Percentiles rank a stretch among this genome's conserved stretches.
These are phyloP conservation scores for Steinernema feltiae DNA, from an alignment of 1,140 invertebrate species.

Conservation along the genomic window DNA sequence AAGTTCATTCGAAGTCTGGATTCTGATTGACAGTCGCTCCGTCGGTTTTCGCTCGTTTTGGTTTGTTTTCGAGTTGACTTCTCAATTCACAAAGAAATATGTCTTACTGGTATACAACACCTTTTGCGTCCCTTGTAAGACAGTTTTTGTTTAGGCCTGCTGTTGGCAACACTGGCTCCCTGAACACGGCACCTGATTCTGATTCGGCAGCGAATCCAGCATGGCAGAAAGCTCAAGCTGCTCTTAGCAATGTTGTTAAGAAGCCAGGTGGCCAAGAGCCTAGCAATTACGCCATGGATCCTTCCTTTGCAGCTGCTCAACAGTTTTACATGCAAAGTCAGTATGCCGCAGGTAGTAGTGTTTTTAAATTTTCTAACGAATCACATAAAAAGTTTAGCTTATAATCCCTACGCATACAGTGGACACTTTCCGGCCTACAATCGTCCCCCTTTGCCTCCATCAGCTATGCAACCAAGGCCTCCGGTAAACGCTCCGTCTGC, in stretches of 20 bases:
- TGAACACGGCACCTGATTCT: neutral
- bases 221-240: conserved; percentile 3
- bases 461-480: neutral
- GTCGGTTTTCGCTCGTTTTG: neutral
- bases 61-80: conserved; percentile 6
- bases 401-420: neutral
- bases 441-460: neutral
- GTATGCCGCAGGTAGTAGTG: neutral
- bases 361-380: neutral
- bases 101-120: neutral
- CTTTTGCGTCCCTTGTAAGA: neutral
- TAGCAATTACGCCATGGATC: neutral
- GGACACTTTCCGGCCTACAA: neutral
- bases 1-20: neutral
- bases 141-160: neutral
- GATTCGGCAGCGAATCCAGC: neutral
- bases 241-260: neutral
- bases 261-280: neutral
- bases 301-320: neutral
- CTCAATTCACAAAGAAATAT: neutral
- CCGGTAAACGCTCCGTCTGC: neutral
- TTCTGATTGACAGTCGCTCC: neutral
- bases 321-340: neutral
- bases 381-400: neutral
- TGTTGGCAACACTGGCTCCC: neutral